Conservation (phyloP, 2,113 vertebrate species). For the Nematolebias whitei region DNA sequence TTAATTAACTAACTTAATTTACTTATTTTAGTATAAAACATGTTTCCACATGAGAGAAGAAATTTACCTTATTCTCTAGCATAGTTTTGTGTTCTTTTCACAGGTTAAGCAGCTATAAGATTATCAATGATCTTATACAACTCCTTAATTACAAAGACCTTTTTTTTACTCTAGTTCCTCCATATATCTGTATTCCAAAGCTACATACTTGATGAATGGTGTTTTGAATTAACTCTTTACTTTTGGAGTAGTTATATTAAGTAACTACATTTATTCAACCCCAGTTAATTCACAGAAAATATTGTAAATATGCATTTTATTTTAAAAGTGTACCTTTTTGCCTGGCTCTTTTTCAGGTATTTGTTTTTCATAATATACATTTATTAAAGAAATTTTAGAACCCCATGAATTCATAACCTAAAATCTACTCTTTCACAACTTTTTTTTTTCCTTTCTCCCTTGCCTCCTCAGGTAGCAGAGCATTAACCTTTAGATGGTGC, state of each 20-base stretch:
- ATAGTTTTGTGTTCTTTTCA: not conserved
- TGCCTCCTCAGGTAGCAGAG: conserved; percentile 46
- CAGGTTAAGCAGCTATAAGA: not conserved
- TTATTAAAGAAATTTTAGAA: conserved; percentile 33
- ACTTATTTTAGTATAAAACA: not conserved
- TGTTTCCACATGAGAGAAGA: not conserved
- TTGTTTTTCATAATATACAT: not conserved
- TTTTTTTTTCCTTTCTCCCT: conserved; percentile 14
- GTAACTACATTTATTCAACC: not conserved
- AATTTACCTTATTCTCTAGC: not conserved
- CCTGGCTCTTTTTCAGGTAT: not conserved
- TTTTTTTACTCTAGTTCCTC: not conserved
- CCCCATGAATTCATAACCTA: conserved; percentile 22
- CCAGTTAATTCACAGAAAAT: not conserved
- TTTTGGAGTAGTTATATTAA: not conserved
- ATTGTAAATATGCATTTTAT: too few species aligned
- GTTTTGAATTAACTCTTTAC: conserved; percentile 3
- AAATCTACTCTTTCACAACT: conserved; percentile 41
- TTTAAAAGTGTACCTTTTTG: not conserved
- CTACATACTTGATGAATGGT: conserved; percentile 17
- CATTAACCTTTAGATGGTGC: conserved; percentile 71
- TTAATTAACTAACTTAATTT: not conserved
- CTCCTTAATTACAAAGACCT: conserved; percentile 6
- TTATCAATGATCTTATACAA: conserved; percentile 6
- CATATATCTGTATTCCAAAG: conserved; percentile 13